Evolutionary conservation across 64 coral and sea anemone genomes (phyloP).

Genomic region (Stylophora pistillata): DNA sequence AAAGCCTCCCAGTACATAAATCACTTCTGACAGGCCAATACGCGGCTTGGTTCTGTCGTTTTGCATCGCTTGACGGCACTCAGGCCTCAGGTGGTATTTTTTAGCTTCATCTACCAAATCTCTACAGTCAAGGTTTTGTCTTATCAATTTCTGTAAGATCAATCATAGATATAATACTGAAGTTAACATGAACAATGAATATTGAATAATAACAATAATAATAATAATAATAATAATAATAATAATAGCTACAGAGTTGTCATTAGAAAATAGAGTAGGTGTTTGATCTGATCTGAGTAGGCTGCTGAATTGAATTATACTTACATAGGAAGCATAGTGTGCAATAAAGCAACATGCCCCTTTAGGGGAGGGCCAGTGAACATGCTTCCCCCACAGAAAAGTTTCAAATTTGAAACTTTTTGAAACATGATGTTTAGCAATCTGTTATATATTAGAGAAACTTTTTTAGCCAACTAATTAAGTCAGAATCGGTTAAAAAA

Average conservation of each 20-base stretch:
- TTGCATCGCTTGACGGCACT: conserved; percentile 86
- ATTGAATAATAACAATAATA: not conserved
- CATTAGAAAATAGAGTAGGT: too few relatives aligned
- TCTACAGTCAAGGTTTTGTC: conserved; percentile 82
- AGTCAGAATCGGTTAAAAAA: too few relatives aligned
- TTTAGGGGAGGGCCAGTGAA: too few relatives aligned
- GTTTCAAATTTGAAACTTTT: too few relatives aligned
- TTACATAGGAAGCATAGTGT: too few relatives aligned
- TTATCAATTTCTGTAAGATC: conserved; percentile 65
- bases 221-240: not conserved
- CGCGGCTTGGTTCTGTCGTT: conserved; percentile 76
- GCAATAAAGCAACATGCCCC: too few relatives aligned
- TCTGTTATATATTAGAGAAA: not conserved
- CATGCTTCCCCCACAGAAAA: too few relatives aligned
- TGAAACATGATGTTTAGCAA: too few relatives aligned
- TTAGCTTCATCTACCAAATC: conserved; percentile 99
- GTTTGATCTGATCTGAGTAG: too few relatives aligned
- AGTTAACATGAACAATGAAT: too few relatives aligned
- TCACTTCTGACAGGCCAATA: conserved; percentile 76
- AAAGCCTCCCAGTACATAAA: conserved; percentile 96
- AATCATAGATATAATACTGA: not conserved
- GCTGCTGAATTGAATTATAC: too few relatives aligned
- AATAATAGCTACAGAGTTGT: too few relatives aligned
- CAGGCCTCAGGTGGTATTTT: conserved; percentile 92
- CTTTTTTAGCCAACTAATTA: not conserved